Conservation (phyloP, 2,888 invertebrate species). For the Brachylomia viminalis region DNA sequence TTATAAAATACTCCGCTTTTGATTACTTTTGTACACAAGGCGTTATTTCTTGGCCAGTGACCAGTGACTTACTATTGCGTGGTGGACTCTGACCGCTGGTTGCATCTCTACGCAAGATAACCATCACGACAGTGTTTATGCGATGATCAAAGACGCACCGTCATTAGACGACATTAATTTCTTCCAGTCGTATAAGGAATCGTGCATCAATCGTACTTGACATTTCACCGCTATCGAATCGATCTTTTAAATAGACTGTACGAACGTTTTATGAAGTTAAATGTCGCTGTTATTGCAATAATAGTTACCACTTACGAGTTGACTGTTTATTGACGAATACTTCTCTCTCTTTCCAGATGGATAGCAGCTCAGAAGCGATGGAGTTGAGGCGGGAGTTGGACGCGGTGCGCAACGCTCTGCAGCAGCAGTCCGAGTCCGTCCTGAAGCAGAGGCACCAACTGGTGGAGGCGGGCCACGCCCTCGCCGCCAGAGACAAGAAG, state of each 20-base stretch:
- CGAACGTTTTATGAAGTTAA: conserved; percentile 59
- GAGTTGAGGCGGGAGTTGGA: conserved; percentile 92
- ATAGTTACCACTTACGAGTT: conserved; percentile 18
- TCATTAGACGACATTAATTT: conserved; percentile 71
- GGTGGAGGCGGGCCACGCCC: conserved; percentile 91
- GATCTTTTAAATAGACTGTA: conserved; percentile 67
- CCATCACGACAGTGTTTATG: conserved; percentile 68
- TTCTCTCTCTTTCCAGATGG: conserved; percentile 91
- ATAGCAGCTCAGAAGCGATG: conserved; percentile 91
- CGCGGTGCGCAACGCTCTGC: conserved; percentile 92
- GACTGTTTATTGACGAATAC: conserved; percentile 56
- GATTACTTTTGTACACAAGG: conserved; percentile 59
- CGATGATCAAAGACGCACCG: conserved; percentile 70
- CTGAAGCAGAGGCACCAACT: conserved; percentile 93
- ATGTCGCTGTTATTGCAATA: conserved; percentile 63
- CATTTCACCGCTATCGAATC: conserved; percentile 74
- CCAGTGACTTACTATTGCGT: conserved; percentile 62
- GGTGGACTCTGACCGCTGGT: conserved; percentile 69
- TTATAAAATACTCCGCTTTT: conserved; percentile 60
- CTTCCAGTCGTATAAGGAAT: conserved; percentile 62
- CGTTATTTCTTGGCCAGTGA: conserved; percentile 67
- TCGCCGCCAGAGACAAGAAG: conserved; percentile 91
- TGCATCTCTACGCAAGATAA: conserved; percentile 63
- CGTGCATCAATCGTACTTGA: conserved; percentile 81
- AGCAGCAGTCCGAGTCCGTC: conserved; percentile 91